Percentiles rank a stretch among this genome's conserved stretches.
Conservation (phyloP, 2,888 invertebrate species). For the Cephus spinipes region DNA sequence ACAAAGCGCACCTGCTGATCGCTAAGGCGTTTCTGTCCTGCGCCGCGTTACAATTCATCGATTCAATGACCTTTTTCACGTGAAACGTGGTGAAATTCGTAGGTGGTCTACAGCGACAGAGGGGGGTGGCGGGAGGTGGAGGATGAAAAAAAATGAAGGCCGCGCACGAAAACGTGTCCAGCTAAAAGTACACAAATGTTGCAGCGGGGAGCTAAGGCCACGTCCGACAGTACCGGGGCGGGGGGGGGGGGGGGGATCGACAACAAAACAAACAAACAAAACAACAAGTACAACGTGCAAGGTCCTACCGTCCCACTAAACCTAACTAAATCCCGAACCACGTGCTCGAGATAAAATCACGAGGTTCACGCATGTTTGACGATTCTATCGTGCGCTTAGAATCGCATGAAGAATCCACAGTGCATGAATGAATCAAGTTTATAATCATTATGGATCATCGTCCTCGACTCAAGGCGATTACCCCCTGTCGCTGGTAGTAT, state of each 20-base stretch:
- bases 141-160: background rate
- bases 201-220: background rate
- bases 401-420: background rate
- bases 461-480: background rate
- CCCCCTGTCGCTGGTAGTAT: background rate
- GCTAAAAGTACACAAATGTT: background rate
- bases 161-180: constrained; percentile 4
- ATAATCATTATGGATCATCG: background rate
- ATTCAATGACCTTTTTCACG: constrained; percentile 5
- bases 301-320: background rate
- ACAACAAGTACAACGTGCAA: background rate
- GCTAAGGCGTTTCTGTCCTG: background rate
- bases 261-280: background rate
- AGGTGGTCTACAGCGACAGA: background rate
- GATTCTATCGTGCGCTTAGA: background rate
- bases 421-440: background rate
- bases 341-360: background rate
- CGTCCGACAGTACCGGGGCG: background rate
- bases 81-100: constrained; percentile 1
- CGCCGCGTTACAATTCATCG: background rate
- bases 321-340: background rate
- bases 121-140: background rate
- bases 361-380: background rate
- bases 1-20: background rate
- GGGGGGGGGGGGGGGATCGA: background rate